Conservation (phyloP, 2,113 vertebrate genomes). For the rat (Rattus norvegicus) region GRCr8 NC_086026.1:129790001-129790500, state of each 20-base stretch:
- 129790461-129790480: conserved; percentile 66
- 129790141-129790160: conserved; percentile 69
- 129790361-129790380: no score
- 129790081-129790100: conserved; percentile 77
- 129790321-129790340: no score
- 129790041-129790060: conserved; percentile 77
- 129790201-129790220: no score
- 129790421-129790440: conserved; percentile 59
- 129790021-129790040: conserved; percentile 78
- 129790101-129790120: conserved; percentile 78
- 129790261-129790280: conserved; percentile 72
- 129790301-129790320: no score
- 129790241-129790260: conserved; percentile 54
- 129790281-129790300: conserved; percentile 23
- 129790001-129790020: conserved; percentile 74
- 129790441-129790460: conserved; percentile 68
- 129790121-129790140: conserved; percentile 72
- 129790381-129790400: no score
- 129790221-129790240: no score
- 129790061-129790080: conserved; percentile 78
- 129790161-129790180: no score
- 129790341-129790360: no score
- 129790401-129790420: no score
- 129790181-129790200: no score
- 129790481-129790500: conserved; percentile 73